phyloP scores from a whole-genome alignment of 2,888 invertebrate species.

The Branchellion lobata region DNA sequence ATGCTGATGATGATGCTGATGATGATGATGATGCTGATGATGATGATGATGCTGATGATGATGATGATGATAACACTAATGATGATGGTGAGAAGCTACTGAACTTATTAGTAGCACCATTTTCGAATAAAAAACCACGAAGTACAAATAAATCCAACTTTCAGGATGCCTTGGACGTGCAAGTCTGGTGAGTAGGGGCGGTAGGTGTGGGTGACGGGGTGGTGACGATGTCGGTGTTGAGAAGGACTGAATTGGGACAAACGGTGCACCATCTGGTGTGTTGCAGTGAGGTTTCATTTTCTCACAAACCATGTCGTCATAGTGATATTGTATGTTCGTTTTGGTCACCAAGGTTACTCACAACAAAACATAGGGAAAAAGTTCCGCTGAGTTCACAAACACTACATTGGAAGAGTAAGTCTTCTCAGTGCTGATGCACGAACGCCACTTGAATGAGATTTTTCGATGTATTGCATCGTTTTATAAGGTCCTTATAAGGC shows the following conservation, averaged over 20 bases:
- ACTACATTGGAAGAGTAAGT: no score
- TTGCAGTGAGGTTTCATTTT: no score
- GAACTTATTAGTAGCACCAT: no score
- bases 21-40: background rate
- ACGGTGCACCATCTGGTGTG: background rate
- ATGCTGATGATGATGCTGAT: background rate
- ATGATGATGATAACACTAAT: background rate
- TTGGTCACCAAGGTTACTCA: background rate
- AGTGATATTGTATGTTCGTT: no score
- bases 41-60: background rate
- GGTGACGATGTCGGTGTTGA: slow-evolving; percentile 6
- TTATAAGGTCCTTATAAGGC: no score
- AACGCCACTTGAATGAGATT: no score
- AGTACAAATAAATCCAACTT: background rate
- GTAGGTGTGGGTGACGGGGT: background rate
- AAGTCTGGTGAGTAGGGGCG: background rate
- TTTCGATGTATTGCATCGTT: no score
- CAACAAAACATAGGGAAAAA: background rate
- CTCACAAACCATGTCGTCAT: no score
- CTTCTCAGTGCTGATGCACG: no score
- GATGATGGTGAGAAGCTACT: no score
- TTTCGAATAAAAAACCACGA: no score
- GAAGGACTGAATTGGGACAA: background rate
- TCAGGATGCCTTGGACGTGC: background rate
- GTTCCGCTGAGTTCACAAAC: no score